Base-by-base conservation (phyloP, 1,140 invertebrate genomes). In the Saccostrea glomerata region DNA sequence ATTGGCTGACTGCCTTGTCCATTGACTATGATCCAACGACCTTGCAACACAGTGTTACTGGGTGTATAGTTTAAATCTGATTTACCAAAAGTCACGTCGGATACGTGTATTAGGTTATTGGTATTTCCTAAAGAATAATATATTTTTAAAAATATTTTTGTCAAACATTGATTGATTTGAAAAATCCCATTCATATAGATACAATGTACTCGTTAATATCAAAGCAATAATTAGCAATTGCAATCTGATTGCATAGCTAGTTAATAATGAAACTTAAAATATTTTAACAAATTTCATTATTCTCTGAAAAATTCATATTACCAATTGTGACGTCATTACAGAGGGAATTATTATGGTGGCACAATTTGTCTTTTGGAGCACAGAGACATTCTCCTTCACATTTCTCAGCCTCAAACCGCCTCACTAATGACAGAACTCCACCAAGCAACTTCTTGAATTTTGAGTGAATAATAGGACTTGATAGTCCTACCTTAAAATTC, bases 331-430 rank as follows among this genome's bases (percentile, higher is more conserved):
- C 82, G 47, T 84, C 82, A 84, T 23, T 84, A 36, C 82, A 84
- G 13, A 40, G n/a, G n/a, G 82, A 54, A 2, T 40, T 47, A 54
- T 84, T 84, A n/a, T 55, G 20, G 12, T 40, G 60, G 86, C 91
- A 92, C 7, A 84, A 82, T 73, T 54, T 66, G 17, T 89, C 89
- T 66, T 90, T 83, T 13, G 84, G 60, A n/a, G 86, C 84, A 84
- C 91, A 92, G 0, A 88, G 85, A 88, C 91, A 92, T n/a, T 91
- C 90, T 17, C 90, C 89, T 23, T 82, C 58, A 89, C 91, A 92
- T 54, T 86, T 87, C 40, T 85, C 86, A 20, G 89, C 9, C 0
- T 85, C 17, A 87, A 90, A 92, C 36, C 91, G 56, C 17, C 91
- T 84, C 1, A 87, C 83, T 20, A 90, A 82, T 13, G 83, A 70